Conservation (phyloP, 2,888 invertebrate genomes). For the Empis livida region DNA sequence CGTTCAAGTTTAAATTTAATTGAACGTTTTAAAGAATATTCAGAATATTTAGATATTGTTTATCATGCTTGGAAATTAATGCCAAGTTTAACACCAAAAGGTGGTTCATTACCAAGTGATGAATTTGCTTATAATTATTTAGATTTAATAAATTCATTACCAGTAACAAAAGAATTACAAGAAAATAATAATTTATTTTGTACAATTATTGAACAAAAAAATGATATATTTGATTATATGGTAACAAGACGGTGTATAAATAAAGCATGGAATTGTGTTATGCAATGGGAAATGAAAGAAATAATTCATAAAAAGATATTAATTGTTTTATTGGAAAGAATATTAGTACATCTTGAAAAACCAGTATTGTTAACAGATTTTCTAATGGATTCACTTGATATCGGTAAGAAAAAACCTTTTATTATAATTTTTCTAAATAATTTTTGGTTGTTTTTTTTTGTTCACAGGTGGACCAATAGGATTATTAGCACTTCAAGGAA, state of each 20-base stretch:
- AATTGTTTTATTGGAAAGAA: slow-evolving; percentile 65
- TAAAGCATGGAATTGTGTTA: slow-evolving; percentile 63
- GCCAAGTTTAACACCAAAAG: slow-evolving; percentile 43
- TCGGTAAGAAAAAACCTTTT: slow-evolving; percentile 39
- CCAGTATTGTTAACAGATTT: slow-evolving; percentile 83
- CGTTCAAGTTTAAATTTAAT: slow-evolving; percentile 48
- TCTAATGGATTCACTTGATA: slow-evolving; percentile 77
- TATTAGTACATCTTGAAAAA: slow-evolving; percentile 65
- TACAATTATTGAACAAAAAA: slow-evolving; percentile 23
- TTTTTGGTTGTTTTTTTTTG: slow-evolving; percentile 7
- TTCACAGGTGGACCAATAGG: slow-evolving; percentile 70
- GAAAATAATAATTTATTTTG: slow-evolving; percentile 31
- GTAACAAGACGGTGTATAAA: slow-evolving; percentile 46
- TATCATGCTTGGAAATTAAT: slow-evolving; percentile 55
- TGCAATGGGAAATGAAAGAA: slow-evolving; percentile 56
- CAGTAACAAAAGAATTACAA: slow-evolving; percentile 28
- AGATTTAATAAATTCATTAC: slow-evolving; percentile 45
- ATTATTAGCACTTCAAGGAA: slow-evolving; percentile 80
- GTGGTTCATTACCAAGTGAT: slow-evolving; percentile 35
- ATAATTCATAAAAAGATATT: slow-evolving; percentile 64
- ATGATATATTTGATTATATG: slow-evolving; percentile 41
- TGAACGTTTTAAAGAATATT: slow-evolving; percentile 59
- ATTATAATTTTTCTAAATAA: not conserved
- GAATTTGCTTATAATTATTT: slow-evolving; percentile 50
- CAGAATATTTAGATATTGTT: slow-evolving; percentile 60